Conservation (phyloP, 2,113 vertebrate species). For the Anarrhichthys ocellatus region DNA sequence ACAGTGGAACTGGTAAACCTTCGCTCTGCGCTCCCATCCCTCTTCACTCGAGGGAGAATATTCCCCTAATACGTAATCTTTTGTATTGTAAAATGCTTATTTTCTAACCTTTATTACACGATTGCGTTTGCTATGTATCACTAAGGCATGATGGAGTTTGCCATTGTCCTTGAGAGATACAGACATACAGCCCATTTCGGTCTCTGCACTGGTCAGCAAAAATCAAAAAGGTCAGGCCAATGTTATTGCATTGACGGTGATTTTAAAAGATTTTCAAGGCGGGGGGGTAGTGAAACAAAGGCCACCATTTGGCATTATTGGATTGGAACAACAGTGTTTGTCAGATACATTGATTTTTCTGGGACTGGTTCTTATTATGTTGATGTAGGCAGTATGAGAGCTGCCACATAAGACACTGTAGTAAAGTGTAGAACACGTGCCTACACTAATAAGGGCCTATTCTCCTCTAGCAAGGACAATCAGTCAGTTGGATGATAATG, state of each 20-base stretch:
- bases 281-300: slow-evolving; percentile 58
- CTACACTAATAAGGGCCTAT: slow-evolving; percentile 11
- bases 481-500: slow-evolving; percentile 37
- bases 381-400: slow-evolving; percentile 66
- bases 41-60: slow-evolving; percentile 13
- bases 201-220: slow-evolving; percentile 52
- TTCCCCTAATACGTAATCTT: neutral
- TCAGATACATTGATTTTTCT: slow-evolving; percentile 79
- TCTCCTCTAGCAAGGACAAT: slow-evolving; percentile 65
- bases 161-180: slow-evolving; percentile 40
- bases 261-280: slow-evolving; percentile 69
- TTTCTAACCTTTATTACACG: slow-evolving; percentile 24
- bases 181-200: slow-evolving; percentile 46
- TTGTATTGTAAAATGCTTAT: slow-evolving; percentile 5
- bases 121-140: slow-evolving; percentile 1
- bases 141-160: slow-evolving; percentile 25
- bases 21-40: slow-evolving; percentile 14
- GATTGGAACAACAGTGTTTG: slow-evolving; percentile 65
- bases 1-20: slow-evolving; percentile 2
- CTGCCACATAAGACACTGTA: slow-evolving; percentile 52
- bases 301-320: slow-evolving; percentile 67
- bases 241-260: slow-evolving; percentile 53
- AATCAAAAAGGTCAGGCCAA: slow-evolving; percentile 71
- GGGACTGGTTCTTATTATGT: slow-evolving; percentile 58
- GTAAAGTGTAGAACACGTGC: slow-evolving; percentile 41